Base-by-base conservation (phyloP, 1,140 invertebrate species). In the Drosophila burlai region DNA sequence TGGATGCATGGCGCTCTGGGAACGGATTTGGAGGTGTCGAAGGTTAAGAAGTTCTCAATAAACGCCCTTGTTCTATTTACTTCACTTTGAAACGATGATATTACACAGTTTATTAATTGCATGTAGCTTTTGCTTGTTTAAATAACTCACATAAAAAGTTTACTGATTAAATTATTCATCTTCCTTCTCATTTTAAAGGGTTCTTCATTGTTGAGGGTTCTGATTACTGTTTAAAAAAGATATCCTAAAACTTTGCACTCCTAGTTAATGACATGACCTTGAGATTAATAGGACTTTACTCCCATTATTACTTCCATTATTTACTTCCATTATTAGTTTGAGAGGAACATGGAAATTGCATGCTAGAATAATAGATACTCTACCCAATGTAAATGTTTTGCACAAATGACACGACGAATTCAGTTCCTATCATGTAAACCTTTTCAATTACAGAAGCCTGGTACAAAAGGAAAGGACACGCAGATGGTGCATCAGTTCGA, bases 401-500 rank as follows among this genome's bases (percentile, higher is more conserved):
- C 24, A 31, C n/a, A 21, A 31, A 21, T 29, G n/a, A 29, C 57
- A 59, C n/a, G 31, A 55, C 31, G 10, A 0, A 31, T 13, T 11
- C 5, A 7, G 16, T 24, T 18, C 1, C n/a, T 34, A 21, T 29
- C 61, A 57, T 64, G 61, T 26, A 5, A 59, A 21, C 11, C 11
- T 36, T 36, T 36, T 36, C 5, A 45, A 29, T 58, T 45, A 18
- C 24, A 59, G 57, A 10, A 24, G 21, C 54, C 15, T 16, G 34
- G 21, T 55, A 59, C 38, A 50, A 49, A 21, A 49, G 7, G 15
- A 21, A 4, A 11, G 18, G 15, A 34, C 42, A 61, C 10, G 11
- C 42, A 43, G 7, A 6, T 10, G 3, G 58, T n/a, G 3, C 13
- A 29, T 31, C 64, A 71, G 64, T 71, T 55, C 26, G 0, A n/a